Base-by-base conservation (phyloP, 2,797 vertebrate genomes). In the Macrochelys suwanniensis region DNA sequence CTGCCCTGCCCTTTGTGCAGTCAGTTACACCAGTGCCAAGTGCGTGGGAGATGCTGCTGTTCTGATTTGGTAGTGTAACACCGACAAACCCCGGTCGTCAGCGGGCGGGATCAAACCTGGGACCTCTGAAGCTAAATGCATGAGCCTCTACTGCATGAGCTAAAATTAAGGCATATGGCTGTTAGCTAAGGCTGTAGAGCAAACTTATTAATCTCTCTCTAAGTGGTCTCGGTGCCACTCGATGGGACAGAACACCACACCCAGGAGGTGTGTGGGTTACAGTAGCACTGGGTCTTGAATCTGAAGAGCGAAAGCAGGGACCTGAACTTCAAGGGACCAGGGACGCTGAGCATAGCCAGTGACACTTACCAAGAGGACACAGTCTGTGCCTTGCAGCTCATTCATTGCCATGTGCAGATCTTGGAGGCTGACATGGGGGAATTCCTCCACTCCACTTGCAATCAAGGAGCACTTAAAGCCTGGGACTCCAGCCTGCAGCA, bases 391-490 rank as follows among this genome's bases (percentile, higher is more conserved):
- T 90, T 98, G 98, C 42, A 99, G 96, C 96, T 99, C 98, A 86
- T 97, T 96, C 98, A 99, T 98, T 65, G 98, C 98, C 7, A 92
- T 6, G 28, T 98, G 98, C 37, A 99, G 97, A 94, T 99, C 98
- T 2, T 74, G 79, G 74, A 98, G 95, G 11, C 90, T 94, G 87
- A 99, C 98, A 45, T 98, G 98, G 19, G 98, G 98, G 89, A 99
- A 99, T 95, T 99, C 98, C 2, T 99, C 98, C 93, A 99, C 98
- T 5, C 98, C 99, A 13, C 98, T 99, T 82, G 98, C 97, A 92
- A 99, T 98, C 85, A 99, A 98, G 97, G 99, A 99, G 92, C 99
- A 99, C 96, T 99, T 99, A 93, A 99, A 99, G 5, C 98, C 99
- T 6, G 98, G 98, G 68, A 99, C 97, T 56, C 99, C 98, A 0